These are phyloP conservation scores for Dryobates pubescens DNA, from an alignment of 2,797 vertebrate genomes.

Conservation along the genomic window DNA sequence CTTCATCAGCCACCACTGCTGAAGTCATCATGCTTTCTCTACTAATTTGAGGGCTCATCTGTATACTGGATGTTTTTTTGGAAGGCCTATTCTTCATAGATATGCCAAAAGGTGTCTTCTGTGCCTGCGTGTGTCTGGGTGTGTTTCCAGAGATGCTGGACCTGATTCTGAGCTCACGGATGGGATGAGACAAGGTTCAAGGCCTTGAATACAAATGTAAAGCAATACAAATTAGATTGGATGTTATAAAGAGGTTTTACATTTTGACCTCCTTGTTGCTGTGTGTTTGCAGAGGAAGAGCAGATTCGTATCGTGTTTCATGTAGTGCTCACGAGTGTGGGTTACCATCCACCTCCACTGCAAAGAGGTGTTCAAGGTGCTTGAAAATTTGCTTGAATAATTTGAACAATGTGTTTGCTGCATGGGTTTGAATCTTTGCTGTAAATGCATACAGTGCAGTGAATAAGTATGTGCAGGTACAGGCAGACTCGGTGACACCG, in stretches of 20 bases:
- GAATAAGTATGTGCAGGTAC: background rate
- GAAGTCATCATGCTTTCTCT: conserved; percentile 78
- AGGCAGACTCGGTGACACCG: background rate
- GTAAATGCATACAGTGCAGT: background rate
- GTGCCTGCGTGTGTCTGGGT: conserved; percentile 5
- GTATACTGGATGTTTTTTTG: conserved; percentile 82
- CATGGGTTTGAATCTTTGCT: background rate
- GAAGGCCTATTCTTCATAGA: conserved; percentile 84
- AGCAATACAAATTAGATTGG: background rate
- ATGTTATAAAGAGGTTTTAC: conserved; percentile 60
- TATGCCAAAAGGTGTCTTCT: conserved; percentile 69
- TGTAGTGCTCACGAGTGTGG: no score
- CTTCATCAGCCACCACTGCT: conserved; percentile 82
- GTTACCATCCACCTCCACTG: background rate
- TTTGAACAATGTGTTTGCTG: background rate
- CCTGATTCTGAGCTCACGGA: conserved; percentile 41
- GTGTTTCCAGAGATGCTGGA: conserved; percentile 63
- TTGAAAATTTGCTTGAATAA: background rate
- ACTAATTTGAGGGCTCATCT: conserved; percentile 91
- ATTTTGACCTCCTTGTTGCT: conserved; percentile 86
- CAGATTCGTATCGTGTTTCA: background rate
- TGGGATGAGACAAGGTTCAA: background rate
- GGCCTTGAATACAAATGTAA: background rate
- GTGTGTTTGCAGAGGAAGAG: background rate
- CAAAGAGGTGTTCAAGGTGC: background rate